Evolutionary conservation across 2,113 vertebrate genomes (phyloP).

Genomic region (Sebastes schlegelii): DNA sequence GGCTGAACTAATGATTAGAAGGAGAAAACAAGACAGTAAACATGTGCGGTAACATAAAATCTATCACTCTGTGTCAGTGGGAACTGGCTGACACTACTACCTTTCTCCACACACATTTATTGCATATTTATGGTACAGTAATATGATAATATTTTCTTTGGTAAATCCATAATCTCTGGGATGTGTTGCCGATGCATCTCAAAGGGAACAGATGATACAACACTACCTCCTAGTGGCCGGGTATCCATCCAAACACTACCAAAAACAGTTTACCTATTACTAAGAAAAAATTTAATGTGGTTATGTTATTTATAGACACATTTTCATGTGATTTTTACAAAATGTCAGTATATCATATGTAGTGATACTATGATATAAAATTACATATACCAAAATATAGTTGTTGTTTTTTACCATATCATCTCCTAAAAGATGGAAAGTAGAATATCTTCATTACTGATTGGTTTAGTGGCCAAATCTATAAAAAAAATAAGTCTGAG

Average conservation of each 20-base stretch:
- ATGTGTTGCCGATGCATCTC: neutral
- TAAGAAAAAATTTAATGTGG: neutral
- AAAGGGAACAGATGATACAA: slow-evolving; percentile 19
- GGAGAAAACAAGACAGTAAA: neutral
- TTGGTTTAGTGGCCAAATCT: neutral
- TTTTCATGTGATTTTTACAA: neutral
- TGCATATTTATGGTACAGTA: neutral
- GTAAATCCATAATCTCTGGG: neutral
- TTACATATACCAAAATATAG: neutral
- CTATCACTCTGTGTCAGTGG: neutral
- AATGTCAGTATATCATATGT: neutral
- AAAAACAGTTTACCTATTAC: neutral
- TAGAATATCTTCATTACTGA: too few species aligned
- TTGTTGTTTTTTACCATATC: neutral
- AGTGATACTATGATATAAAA: neutral
- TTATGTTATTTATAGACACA: neutral
- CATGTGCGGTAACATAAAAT: neutral
- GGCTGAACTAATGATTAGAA: slow-evolving; percentile 87
- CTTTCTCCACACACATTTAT: neutral
- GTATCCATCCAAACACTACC: neutral
- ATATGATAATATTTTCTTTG: neutral
- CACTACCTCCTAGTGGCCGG: slow-evolving; percentile 62
- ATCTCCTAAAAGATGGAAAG: neutral
- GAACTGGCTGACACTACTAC: neutral
- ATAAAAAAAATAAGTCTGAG: neutral